Base-by-base conservation (phyloP, 2,797 vertebrate genomes). In the Chaenodraco wilsoni region DNA sequence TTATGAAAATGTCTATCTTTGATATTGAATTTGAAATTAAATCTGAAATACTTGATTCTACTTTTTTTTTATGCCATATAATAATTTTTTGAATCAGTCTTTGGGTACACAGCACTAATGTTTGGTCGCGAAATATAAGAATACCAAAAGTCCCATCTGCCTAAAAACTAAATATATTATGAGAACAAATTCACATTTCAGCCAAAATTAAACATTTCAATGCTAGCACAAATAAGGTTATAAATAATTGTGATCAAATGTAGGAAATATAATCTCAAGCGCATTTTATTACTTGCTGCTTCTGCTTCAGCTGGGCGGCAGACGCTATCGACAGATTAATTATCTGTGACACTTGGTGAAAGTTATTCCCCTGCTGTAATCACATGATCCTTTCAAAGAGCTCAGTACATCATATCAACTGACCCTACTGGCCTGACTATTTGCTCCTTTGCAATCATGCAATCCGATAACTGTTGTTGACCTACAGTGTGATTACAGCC, bases 371-470 rank as follows among this genome's bases (percentile, higher is more conserved):
- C 51, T 60, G 16, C 11, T 3, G 9, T 37, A 33, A 14, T 37
- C 13, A 19, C 7, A 43, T 40, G 23, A 49, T 54, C 58, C 33
- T 44, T 23, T 69, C 31, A 21, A 8, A 48, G 19, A 57, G n/a
- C 33, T 49, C 19, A 14, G 19, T 17, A 9, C 33, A 41, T 43
- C 6, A 2, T 21, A 33, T 44, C 0, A 2, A 41, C 48, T 43
- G 6, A 27, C 8, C 54, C 58, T 62, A 14, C 51, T 40, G 9
- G 41, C 49, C 63, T 45, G 41, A 37, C 64, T 70, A 12, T 37
- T 64, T 69, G 50, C 21, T 76, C 33, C 44, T 78, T 45, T 31
- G 3, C n/a, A 37, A 21, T 60, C 66, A 57, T 68, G 56, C 21
- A 45, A 44, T 69, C 55, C 59, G 69, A 81, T 70, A 60, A 57